These are phyloP conservation scores for Microchirus variegatus DNA, from an alignment of 2,797 vertebrate genomes.

Conservation along the genomic window DNA sequence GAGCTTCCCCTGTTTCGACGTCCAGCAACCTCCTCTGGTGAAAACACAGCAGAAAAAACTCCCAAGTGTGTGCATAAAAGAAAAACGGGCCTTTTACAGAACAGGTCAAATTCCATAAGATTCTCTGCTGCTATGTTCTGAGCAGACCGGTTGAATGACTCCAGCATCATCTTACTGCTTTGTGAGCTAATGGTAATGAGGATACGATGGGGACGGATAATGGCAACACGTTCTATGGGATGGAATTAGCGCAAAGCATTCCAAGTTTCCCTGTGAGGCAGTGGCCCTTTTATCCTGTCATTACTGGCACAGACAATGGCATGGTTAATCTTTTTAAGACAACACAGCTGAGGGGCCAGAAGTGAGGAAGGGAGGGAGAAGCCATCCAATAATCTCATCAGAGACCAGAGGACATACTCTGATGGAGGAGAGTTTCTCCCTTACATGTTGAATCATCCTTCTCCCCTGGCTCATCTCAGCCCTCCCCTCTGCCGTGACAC, in stretches of 20 bases:
- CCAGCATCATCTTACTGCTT: constrained; percentile 23
- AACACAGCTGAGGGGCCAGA: constrained; percentile 49
- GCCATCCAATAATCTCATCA: constrained; percentile 70
- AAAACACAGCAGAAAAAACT: no score
- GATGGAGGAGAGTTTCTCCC: constrained; percentile 56
- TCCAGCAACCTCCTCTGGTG: no score
- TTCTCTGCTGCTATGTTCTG: constrained; percentile 3
- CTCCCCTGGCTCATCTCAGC: constrained; percentile 28
- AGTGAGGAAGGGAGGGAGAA: constrained; percentile 55
- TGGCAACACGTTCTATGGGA: constrained; percentile 61
- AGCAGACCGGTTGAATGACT: constrained; percentile 35
- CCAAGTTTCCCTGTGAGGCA: constrained; percentile 58
- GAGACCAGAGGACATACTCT: constrained; percentile 58
- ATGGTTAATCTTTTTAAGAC: constrained; percentile 75
- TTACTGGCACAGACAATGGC: constrained; percentile 69
- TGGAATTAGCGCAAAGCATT: constrained; percentile 58
- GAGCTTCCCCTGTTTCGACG: no score
- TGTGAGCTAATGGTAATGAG: constrained; percentile 57
- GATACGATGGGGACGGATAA: constrained; percentile 51
- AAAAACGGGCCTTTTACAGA: no score
- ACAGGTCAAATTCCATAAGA: no score
- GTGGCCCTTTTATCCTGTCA: constrained; percentile 63
- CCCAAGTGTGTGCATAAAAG: no score
- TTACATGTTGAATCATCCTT: constrained; percentile 56
- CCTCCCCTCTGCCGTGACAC: constrained; percentile 13